Evolutionary conservation across 2,113 vertebrate genomes (phyloP), one percentile per base, ranked within the genome.

Genomic region (Vulpes lagopus): DNA sequence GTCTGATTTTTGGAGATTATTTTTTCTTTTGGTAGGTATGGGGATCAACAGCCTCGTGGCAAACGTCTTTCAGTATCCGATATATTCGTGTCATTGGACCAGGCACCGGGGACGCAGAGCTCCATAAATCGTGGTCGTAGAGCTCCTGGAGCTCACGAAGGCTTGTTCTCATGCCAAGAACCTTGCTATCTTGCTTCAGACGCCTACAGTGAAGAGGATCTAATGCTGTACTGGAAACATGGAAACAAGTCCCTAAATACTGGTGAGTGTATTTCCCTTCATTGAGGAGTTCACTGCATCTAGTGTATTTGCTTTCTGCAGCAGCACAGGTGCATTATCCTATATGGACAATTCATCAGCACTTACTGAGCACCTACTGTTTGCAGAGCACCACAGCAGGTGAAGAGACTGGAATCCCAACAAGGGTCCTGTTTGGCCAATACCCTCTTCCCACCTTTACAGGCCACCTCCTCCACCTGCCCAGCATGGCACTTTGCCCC

Each of bases 181-280:
- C 35, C n/a, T 6, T 43, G 25, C 96, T 95, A 95, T 91, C 96
- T 38, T 97, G 95, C 98, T 86, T 11, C 82, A 99, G 99, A 99
- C 96, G 99, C 99, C 0, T 99, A 99, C 92, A 99, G 99, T 95
- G 99, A 99, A 97, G 99, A 99, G 35, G 99, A 99, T 98, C 98
- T 99, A 89, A 99, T 99, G 99, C 96, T 99, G 0, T 99, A 99
- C 98, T 99, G 99, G 99, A 99, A 99, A 98, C 99, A 99, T 0
- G 99, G 99, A 38, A 99, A 99, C 87, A 99, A 99, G 91, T 99
- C 99, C 60, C 98, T 99, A 73, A 99, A 99, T 97, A 99, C 99
- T 1, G 98, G 99, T 64, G 99, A 99, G 8, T 99, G 99, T 93
- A 99, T 99, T 60, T 99, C 99, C 82, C 97, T 99, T 99, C 98